Base-by-base conservation (phyloP, 2,888 invertebrate species). In the Amblyjoppa proteus region DNA sequence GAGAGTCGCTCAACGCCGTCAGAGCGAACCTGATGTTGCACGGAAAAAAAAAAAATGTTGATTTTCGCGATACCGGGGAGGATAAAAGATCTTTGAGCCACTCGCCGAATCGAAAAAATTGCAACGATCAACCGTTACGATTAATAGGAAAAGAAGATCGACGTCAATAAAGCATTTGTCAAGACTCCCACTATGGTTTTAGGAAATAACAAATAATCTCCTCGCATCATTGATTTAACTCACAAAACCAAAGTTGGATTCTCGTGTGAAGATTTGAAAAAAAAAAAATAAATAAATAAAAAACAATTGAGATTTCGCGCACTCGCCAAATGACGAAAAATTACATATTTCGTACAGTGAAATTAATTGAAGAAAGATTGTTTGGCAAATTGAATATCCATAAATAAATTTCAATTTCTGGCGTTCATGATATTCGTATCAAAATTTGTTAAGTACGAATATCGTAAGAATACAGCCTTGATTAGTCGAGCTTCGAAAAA, bases 11-110 rank as follows among this genome's bases (percentile, higher is more conserved):
- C 5, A 87, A 82, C 56, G 83, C 87, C 0, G 61, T 86, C 0
- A 78, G 83, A 69, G 83, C 87, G 9, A 86, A 84, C 73, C 68
- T 84, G 53, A 88, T 88, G 34, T 66, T 87, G 11, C 86, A 81
- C 38, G 81, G 75, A 49, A 83, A 83, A 81, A 53, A 77, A 53
- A 20, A 81, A 53, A 77, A 53, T 0, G 45, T 85, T 11, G 73
- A 85, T 13, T 16, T 2, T 20, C 53, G 9, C 13, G 70, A 53
- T 3, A 49, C 3, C 9, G 66, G 49, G 16, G 76, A 75, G 7
- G 64, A 66, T 6, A 20, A 9, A 7, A 53, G 31, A 66, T 51
- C 66, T n/a, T 6, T 11, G 41, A 34, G 2, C 25, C 45, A 13
- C 25, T 78, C 68, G n/a, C 6, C 71, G n/a, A n/a, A 34, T 74